Percentiles rank a stretch among this genome's conserved stretches.
Conservation (phyloP, 2,797 vertebrate genomes). For the Myotis myotis region DNA sequence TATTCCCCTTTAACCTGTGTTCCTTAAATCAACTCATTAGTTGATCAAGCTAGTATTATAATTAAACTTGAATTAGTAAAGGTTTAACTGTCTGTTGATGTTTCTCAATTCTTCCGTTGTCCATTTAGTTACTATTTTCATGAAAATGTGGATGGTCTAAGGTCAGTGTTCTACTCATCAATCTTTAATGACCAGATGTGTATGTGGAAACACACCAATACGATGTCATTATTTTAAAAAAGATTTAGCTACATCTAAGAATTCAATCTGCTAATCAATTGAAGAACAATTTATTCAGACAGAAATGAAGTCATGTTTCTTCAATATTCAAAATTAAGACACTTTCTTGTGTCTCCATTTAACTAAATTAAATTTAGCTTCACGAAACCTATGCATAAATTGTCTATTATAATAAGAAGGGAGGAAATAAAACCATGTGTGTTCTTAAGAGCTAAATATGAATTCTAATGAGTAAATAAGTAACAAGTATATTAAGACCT, state of each 20-base stretch:
- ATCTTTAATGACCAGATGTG: background rate
- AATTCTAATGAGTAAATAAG: background rate
- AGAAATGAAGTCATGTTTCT: slow-evolving; percentile 36
- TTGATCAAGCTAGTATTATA: background rate
- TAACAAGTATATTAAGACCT: background rate
- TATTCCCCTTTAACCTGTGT: background rate
- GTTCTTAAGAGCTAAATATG: slow-evolving; percentile 33
- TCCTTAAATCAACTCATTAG: background rate
- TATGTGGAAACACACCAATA: slow-evolving; percentile 15
- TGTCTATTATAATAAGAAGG: background rate
- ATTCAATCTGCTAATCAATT: slow-evolving; percentile 4
- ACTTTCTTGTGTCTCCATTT: background rate
- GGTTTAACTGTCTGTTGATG: background rate
- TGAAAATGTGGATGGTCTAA: background rate
- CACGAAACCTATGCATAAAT: background rate
- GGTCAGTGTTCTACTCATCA: slow-evolving; percentile 1
- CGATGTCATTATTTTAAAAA: slow-evolving; percentile 15
- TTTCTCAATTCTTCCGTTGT: background rate
- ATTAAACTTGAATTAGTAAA: background rate
- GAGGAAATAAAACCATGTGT: background rate
- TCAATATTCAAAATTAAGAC: slow-evolving; percentile 13
- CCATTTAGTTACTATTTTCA: slow-evolving; percentile 25
- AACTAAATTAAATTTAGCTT: slow-evolving; percentile 22
- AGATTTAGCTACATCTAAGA: background rate
- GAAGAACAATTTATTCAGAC: slow-evolving; percentile 10